A percentile compares a stretch with the other conserved stretches of the same genome.
Evolutionary conservation across 2,113 vertebrate genomes (phyloP).

Genomic region (Geothlypis trichas): DNA sequence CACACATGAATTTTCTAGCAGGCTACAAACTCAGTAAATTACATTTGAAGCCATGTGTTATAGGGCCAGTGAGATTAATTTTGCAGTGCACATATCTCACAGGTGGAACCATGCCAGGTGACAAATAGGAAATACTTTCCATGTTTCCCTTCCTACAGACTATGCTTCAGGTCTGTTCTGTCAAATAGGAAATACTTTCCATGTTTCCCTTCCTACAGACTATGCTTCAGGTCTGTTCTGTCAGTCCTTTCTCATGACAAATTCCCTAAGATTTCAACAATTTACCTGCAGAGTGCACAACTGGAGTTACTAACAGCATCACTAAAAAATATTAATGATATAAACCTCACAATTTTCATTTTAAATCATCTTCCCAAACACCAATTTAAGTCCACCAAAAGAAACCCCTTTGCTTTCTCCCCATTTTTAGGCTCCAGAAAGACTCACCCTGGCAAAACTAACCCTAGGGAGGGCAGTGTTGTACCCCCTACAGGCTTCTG

Average conservation of each 20-base stretch:
- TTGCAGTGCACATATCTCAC: background rate
- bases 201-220: background rate
- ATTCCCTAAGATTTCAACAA: background rate
- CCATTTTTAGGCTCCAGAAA: background rate
- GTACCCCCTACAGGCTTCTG: background rate
- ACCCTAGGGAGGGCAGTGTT: background rate
- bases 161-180: background rate
- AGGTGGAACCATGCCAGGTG: background rate
- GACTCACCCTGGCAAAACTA: background rate
- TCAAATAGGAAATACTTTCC: background rate
- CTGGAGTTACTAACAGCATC: background rate
- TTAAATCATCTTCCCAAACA: background rate
- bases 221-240: background rate
- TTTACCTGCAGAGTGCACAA: background rate
- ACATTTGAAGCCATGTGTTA: background rate
- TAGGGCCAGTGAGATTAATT: background rate
- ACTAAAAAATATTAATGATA: background rate
- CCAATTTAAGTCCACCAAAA: background rate
- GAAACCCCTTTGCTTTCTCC: background rate
- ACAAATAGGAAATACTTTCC: background rate
- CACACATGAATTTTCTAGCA: background rate
- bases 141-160: background rate
- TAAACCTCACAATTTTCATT: background rate
- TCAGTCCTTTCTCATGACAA: background rate
- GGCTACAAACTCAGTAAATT: background rate